Percentiles rank a stretch among this genome's conserved stretches.
phyloP scores from a whole-genome alignment of 2,888 invertebrate species.

The Clanis bilineata region DNA sequence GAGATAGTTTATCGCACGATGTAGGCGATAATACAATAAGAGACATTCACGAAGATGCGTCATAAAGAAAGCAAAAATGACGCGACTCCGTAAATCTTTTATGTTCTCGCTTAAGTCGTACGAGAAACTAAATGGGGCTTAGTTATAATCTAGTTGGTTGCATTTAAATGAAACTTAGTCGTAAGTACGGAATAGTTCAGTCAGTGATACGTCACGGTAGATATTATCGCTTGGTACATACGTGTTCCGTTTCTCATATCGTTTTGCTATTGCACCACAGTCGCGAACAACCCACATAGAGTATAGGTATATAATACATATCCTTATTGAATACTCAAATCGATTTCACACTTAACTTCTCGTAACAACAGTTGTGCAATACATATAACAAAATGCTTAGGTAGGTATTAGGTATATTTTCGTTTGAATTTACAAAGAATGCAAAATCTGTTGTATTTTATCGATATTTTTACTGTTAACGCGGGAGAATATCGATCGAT shows the following conservation, averaged over 20 bases:
- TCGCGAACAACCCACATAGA: slow-evolving; percentile 68
- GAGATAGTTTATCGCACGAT: no score
- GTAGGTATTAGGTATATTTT: slow-evolving; percentile 78
- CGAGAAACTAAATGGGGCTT: no score
- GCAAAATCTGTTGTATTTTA: slow-evolving; percentile 80
- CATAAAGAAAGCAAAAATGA: no score
- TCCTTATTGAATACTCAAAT: slow-evolving; percentile 79
- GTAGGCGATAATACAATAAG: no score
- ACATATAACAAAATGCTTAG: slow-evolving; percentile 77
- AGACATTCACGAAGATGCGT: no score
- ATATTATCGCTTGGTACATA: slow-evolving; percentile 36
- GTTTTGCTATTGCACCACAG: slow-evolving; percentile 74
- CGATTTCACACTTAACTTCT: slow-evolving; percentile 66
- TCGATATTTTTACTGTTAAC: slow-evolving; percentile 74
- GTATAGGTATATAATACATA: slow-evolving; percentile 77
- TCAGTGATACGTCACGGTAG: slow-evolving; percentile 58
- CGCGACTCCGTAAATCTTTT: no score
- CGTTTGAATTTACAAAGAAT: slow-evolving; percentile 77
- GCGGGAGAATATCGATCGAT: slow-evolving; percentile 48
- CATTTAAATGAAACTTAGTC: slow-evolving; percentile 74
- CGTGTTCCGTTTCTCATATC: slow-evolving; percentile 37
- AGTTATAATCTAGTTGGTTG: slow-evolving; percentile 67
- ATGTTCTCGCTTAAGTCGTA: no score
- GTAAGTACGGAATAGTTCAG: slow-evolving; percentile 56
- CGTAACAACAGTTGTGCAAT: slow-evolving; percentile 79